Conservation (phyloP, 2,888 invertebrate genomes). For the Eristalis tenax region DNA sequence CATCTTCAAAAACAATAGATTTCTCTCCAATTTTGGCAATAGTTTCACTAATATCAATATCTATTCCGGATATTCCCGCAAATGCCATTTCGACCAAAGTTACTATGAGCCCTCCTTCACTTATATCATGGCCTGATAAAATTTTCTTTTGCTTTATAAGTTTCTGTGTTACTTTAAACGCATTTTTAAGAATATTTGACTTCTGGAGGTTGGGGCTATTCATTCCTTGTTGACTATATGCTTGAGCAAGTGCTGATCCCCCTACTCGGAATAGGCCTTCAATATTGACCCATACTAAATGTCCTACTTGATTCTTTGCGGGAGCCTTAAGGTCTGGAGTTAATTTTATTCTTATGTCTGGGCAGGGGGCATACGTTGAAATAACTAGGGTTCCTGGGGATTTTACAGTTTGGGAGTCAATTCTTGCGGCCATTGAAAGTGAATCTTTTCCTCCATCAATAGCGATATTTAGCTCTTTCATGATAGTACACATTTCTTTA, state of each 20-base stretch:
- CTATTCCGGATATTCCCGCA: slow-evolving; percentile 91
- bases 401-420: slow-evolving; percentile 86
- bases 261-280: slow-evolving; percentile 91
- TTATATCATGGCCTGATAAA: slow-evolving; percentile 95
- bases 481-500: slow-evolving; percentile 91
- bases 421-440: slow-evolving; percentile 96
- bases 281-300: slow-evolving; percentile 90
- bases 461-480: slow-evolving; percentile 91
- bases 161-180: slow-evolving; percentile 92
- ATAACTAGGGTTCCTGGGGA: slow-evolving; percentile 95
- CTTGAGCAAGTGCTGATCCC: slow-evolving; percentile 96
- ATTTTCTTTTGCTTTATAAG: slow-evolving; percentile 85
- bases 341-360: slow-evolving; percentile 91
- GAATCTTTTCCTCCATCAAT: slow-evolving; percentile 99
- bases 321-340: slow-evolving; percentile 95
- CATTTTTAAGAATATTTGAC: slow-evolving; percentile 85
- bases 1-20: slow-evolving; percentile 73
- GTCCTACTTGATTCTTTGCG: slow-evolving; percentile 83
- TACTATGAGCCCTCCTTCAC: slow-evolving; percentile 96
- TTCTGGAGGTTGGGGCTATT: slow-evolving; percentile 90
- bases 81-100: slow-evolving; percentile 98
- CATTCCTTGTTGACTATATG: slow-evolving; percentile 91
- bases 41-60: slow-evolving; percentile 84
- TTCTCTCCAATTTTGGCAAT: slow-evolving; percentile 69
- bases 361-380: slow-evolving; percentile 98